These are phyloP conservation scores for Diadema setosum DNA, from an alignment of 35 echinoderm and acorn worm species.

Conservation along the genomic window DNA sequence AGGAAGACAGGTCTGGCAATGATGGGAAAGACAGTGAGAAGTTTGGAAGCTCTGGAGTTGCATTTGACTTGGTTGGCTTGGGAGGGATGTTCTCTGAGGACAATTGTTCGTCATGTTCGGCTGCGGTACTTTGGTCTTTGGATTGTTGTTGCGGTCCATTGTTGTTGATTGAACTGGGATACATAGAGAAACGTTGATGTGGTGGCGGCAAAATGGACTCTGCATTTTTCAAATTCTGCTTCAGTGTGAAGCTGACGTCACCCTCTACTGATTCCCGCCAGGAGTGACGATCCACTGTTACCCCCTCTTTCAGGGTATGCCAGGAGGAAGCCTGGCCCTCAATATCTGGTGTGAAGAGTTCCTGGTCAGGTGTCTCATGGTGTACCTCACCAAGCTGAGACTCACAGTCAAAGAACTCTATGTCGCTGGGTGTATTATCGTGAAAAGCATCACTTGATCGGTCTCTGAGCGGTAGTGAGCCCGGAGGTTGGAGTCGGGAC, in stretches of 20 bases:
- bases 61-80: neutral
- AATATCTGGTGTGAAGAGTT: neutral
- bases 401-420: constrained; percentile 44
- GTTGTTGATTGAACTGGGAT: neutral
- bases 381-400: constrained; percentile 15
- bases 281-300: neutral
- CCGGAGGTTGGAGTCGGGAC: neutral
- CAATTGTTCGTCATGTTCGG: neutral
- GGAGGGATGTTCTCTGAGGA: too few relatives aligned
- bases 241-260: neutral
- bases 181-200: neutral
- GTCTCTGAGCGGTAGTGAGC: neutral
- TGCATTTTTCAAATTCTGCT: neutral
- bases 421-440: neutral
- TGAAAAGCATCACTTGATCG: neutral
- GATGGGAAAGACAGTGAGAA: neutral
- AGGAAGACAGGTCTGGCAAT: neutral
- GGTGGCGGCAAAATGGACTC: neutral
- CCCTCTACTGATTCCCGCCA: neutral
- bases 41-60: neutral
- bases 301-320: neutral
- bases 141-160: neutral
- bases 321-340: neutral
- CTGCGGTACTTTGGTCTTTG: neutral
- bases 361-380: neutral